Evolutionary conservation across 2,797 vertebrate species (phyloP).

Genomic region (Semotilus atromaculatus): DNA sequence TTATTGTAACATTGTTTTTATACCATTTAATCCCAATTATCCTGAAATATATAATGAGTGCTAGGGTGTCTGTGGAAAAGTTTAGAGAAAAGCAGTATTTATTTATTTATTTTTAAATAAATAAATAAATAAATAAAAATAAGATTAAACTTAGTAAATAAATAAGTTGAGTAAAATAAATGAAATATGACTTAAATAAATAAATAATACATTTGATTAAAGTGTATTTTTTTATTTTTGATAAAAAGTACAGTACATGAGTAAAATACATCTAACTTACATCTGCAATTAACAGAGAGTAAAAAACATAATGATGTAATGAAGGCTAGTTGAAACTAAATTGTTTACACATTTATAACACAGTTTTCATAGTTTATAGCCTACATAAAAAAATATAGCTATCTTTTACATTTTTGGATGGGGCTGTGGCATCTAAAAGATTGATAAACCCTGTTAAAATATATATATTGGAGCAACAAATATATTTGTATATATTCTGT

Average conservation of each 20-base stretch:
- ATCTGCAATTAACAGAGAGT: background rate
- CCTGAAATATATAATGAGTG: background rate
- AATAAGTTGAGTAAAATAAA: background rate
- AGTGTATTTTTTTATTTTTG: too few relatives aligned
- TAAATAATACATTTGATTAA: background rate
- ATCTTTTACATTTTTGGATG: background rate
- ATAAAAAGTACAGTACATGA: background rate
- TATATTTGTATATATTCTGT: background rate
- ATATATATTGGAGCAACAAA: background rate
- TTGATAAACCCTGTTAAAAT: background rate
- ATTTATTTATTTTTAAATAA: background rate
- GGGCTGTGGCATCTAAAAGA: background rate
- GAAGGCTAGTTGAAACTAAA: too few relatives aligned
- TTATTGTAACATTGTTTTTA: background rate
- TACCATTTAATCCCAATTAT: background rate
- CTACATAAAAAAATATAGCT: background rate
- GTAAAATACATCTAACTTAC: background rate
- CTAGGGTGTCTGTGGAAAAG: background rate
- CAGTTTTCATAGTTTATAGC: background rate
- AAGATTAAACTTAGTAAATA: background rate
- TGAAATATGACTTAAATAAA: background rate
- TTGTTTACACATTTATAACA: too few relatives aligned
- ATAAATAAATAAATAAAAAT: background rate
- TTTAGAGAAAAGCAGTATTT: background rate
- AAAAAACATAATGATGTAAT: too few relatives aligned